Percentiles rank a stretch among this genome's conserved stretches.
Evolutionary conservation across 2,113 vertebrate species (phyloP).

Genomic region (Strigops habroptila): DNA sequence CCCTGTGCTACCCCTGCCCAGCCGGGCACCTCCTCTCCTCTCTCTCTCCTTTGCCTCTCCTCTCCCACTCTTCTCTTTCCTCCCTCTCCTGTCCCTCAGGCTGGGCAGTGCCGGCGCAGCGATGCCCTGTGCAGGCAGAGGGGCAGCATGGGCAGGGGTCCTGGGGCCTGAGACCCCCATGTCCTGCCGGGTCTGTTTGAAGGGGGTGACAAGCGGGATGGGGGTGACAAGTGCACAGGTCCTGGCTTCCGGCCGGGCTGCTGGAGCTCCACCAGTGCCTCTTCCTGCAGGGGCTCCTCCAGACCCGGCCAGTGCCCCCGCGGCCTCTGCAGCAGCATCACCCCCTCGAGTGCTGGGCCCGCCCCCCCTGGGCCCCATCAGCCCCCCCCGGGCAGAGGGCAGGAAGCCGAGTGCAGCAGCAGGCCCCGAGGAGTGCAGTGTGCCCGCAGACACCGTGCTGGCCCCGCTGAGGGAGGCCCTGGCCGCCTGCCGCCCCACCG

Average conservation of each 20-base stretch:
- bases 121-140: not conserved
- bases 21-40: not conserved
- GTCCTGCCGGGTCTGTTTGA: too few relatives aligned
- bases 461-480: slow-evolving; percentile 74
- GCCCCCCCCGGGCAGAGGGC: slow-evolving; percentile 9
- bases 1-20: not conserved
- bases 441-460: slow-evolving; percentile 71
- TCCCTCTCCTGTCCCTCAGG: too few relatives aligned
- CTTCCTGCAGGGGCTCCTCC: slow-evolving; percentile 11
- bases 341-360: slow-evolving; percentile 59
- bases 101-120: too few relatives aligned
- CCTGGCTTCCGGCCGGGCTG: too few relatives aligned
- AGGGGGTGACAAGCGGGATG: too few relatives aligned
- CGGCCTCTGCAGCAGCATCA: not conserved
- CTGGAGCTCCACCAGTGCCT: not conserved
- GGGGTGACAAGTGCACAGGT: too few relatives aligned
- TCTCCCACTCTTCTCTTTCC: too few relatives aligned
- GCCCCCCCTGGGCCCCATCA: slow-evolving; percentile 36
- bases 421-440: not conserved
- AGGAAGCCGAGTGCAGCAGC: not conserved
- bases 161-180: not conserved
- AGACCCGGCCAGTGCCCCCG: not conserved
- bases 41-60: too few relatives aligned
- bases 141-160: not conserved
- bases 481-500: slow-evolving; percentile 70